phyloP scores from a whole-genome alignment of 2,113 vertebrate genomes.

The Lampris incognitus region DNA sequence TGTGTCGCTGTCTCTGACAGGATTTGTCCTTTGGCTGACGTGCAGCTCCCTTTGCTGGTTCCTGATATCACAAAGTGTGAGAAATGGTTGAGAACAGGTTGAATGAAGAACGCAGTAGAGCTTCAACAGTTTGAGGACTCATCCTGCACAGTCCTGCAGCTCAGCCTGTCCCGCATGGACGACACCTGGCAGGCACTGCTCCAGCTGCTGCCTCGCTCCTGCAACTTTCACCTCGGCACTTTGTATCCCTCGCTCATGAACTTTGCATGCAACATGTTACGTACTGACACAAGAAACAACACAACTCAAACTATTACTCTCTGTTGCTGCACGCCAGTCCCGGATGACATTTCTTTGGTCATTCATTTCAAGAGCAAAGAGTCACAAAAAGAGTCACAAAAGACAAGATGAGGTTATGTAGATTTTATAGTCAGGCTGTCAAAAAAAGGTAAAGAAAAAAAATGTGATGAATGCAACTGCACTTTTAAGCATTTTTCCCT shows the following conservation, averaged over 20 bases:
- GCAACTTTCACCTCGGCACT: not conserved
- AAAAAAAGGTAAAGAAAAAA: slow-evolving; percentile 81
- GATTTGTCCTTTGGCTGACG: not conserved
- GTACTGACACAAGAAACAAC: not conserved
- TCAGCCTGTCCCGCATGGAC: too few species aligned
- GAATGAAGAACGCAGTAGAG: not conserved
- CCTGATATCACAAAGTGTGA: not conserved
- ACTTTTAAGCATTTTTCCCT: slow-evolving; percentile 87
- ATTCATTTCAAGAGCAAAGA: slow-evolving; percentile 89
- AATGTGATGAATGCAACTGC: slow-evolving; percentile 90
- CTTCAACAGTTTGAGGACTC: too few species aligned
- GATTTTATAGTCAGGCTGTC: slow-evolving; percentile 95
- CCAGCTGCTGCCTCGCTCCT: not conserved
- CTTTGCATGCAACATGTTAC: slow-evolving; percentile 19
- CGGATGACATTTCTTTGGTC: slow-evolving; percentile 90
- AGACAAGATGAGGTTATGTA: slow-evolving; percentile 85
- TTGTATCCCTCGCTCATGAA: slow-evolving; percentile 13
- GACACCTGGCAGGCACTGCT: too few species aligned
- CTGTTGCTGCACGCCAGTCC: slow-evolving; percentile 82
- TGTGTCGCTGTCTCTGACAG: not conserved
- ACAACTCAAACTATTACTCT: slow-evolving; percentile 81
- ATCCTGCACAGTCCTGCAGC: not conserved
- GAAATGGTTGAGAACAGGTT: not conserved
- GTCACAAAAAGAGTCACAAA: slow-evolving; percentile 43
- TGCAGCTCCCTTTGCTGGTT: slow-evolving; percentile 20